Percentiles rank a stretch among this genome's conserved stretches.
phyloP scores from a whole-genome alignment of 2,113 vertebrate genomes.

The Pedetes capensis region DNA sequence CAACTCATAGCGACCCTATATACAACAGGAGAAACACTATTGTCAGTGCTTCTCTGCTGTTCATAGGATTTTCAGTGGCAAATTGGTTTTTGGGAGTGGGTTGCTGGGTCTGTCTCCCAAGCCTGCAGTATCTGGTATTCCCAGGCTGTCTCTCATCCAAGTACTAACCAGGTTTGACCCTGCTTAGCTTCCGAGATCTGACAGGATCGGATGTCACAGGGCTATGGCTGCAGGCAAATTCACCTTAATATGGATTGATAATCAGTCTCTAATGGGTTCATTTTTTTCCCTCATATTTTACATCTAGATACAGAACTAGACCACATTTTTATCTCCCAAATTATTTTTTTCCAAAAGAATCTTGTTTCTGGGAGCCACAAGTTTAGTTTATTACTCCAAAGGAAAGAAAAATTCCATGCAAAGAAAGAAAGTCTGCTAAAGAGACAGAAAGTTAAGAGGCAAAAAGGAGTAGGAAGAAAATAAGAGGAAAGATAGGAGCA shows the following conservation, averaged over 20 bases:
- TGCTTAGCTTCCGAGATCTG: too few relatives aligned
- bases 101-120: too few relatives aligned
- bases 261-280: neutral
- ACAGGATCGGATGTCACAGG: too few relatives aligned
- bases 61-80: too few relatives aligned
- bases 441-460: neutral
- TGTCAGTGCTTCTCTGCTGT: too few relatives aligned
- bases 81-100: too few relatives aligned
- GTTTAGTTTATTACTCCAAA: neutral
- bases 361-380: neutral
- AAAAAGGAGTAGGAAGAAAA: neutral
- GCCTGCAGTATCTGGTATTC: too few relatives aligned
- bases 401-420: neutral
- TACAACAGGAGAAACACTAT: too few relatives aligned
- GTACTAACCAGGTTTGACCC: too few relatives aligned
- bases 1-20: too few relatives aligned
- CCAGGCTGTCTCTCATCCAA: too few relatives aligned
- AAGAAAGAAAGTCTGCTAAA: neutral
- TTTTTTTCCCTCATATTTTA: neutral
- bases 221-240: too few relatives aligned
- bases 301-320: neutral
- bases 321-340: neutral
- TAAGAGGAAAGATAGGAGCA: neutral
- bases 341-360: conserved; percentile 8
- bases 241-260: neutral